A percentile compares a stretch with the other conserved stretches of the same genome.
phyloP scores from a whole-genome alignment of 2,113 vertebrate genomes.

The Chlorodrepanis virens region DNA sequence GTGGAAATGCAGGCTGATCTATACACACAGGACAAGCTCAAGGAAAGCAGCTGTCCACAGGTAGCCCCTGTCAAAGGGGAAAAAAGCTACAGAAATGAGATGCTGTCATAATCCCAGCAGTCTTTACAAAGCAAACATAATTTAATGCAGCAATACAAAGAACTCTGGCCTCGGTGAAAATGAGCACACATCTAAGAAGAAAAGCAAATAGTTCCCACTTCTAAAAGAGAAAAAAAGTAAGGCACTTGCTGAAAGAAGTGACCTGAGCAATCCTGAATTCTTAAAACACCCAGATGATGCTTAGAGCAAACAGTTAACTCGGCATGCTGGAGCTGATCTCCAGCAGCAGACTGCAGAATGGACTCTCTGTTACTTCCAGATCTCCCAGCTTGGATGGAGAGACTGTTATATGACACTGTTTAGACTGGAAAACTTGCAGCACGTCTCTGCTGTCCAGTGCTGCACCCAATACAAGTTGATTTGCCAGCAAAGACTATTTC shows the following conservation, averaged over 20 bases:
- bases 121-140: conserved; percentile 51
- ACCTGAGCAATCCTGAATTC: not conserved
- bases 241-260: not conserved
- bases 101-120: conserved; percentile 13
- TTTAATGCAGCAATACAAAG: conserved; percentile 38
- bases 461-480: not conserved
- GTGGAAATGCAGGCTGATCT: not conserved
- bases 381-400: not conserved
- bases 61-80: not conserved
- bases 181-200: conserved; percentile 44
- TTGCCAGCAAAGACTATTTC: not conserved
- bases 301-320: not conserved
- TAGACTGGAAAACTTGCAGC: not conserved
- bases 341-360: not conserved
- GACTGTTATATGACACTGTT: not conserved
- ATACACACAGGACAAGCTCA: not conserved
- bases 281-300: not conserved
- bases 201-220: conserved; percentile 52
- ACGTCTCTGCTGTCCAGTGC: not conserved
- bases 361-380: not conserved
- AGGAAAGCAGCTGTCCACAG: not conserved
- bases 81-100: conserved; percentile 13
- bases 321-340: not conserved
- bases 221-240: conserved; percentile 34
- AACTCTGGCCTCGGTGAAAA: not conserved